Percentiles rank a stretch among this genome's conserved stretches.
phyloP scores from a whole-genome alignment of 2,888 invertebrate genomes.

The Halictus ligatus region DNA sequence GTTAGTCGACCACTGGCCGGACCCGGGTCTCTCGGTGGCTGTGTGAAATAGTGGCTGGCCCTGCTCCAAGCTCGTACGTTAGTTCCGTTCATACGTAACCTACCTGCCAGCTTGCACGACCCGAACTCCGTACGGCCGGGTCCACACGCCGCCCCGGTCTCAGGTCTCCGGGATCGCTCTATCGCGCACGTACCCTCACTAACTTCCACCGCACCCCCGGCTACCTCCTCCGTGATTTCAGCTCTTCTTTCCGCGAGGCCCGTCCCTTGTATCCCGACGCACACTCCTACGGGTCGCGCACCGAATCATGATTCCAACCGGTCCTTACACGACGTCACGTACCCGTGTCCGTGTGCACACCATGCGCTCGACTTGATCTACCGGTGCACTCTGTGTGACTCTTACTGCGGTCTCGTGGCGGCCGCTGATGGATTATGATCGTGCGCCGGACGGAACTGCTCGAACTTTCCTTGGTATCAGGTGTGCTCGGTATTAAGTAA shows the following conservation, averaged over 20 bases:
- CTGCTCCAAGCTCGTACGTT: constrained; percentile 82
- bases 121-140: constrained; percentile 31
- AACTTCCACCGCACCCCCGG: constrained; percentile 35
- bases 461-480: too few relatives aligned
- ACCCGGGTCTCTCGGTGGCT: constrained; percentile 70
- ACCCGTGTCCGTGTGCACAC: constrained; percentile 15
- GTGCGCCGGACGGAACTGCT: constrained; percentile 42
- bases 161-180: constrained; percentile 16
- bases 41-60: constrained; percentile 82
- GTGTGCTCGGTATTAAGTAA: too few relatives aligned
- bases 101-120: constrained; percentile 75
- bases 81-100: constrained; percentile 81
- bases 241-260: constrained; percentile 11
- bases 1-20: constrained; percentile 76
- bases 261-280: constrained; percentile 20
- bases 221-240: not conserved
- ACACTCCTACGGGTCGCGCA: not conserved
- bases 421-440: not conserved
- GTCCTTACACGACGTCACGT: constrained; percentile 25
- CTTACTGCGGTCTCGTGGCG: not conserved
- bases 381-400: constrained; percentile 37
- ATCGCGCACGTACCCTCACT: constrained; percentile 49
- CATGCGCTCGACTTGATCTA: constrained; percentile 59
- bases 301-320: constrained; percentile 50
- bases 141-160: constrained; percentile 30